Percentiles rank a stretch among this genome's conserved stretches.
phyloP scores from a whole-genome alignment of 2,113 vertebrate genomes.

The Capra hircus region DNA sequence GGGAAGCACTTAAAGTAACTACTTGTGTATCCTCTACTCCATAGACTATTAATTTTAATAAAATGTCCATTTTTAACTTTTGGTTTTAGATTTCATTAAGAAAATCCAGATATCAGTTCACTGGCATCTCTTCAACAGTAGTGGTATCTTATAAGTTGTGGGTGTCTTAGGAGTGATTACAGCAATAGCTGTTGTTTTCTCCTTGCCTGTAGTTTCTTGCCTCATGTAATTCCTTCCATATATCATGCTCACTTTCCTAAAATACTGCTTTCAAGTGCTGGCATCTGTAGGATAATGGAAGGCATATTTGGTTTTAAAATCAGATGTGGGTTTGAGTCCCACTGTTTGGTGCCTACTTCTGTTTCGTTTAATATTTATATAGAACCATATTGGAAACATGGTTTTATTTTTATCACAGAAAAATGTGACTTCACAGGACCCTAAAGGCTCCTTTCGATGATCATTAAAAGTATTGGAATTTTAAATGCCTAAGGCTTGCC shows the following conservation, averaged over 20 bases:
- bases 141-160: background rate
- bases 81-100: constrained; percentile 1
- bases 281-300: background rate
- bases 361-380: background rate
- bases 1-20: background rate
- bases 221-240: background rate
- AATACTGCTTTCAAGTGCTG: constrained; percentile 26
- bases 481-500: background rate
- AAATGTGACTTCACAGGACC: background rate
- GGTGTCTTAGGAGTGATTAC: background rate
- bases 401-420: constrained; percentile 21
- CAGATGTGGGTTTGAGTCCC: background rate
- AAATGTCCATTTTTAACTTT: constrained; percentile 18
- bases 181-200: background rate
- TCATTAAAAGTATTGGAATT: background rate
- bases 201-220: constrained; percentile 3
- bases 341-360: background rate
- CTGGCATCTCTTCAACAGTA: background rate
- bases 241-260: constrained; percentile 7
- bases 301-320: background rate
- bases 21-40: background rate
- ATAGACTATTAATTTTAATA: constrained; percentile 20
- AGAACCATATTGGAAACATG: background rate
- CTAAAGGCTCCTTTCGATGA: background rate
- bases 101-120: background rate